phyloP scores from a whole-genome alignment of 2,888 invertebrate species.

The Anorthoa munda region DNA sequence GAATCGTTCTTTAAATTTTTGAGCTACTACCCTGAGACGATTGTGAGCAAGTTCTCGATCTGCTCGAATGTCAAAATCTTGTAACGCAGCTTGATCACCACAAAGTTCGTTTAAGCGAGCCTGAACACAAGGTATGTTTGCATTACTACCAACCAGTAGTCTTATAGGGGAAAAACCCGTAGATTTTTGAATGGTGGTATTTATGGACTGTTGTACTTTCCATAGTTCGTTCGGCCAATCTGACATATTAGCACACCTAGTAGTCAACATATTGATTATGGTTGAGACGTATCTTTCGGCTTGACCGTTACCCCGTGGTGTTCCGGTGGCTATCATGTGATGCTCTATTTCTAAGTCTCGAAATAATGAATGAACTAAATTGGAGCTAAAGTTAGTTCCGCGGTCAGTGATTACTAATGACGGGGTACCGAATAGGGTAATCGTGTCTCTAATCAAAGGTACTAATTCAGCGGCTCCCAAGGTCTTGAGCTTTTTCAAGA shows the following conservation, averaged over 20 bases:
- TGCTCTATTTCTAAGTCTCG: background rate
- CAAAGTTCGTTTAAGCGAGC: background rate
- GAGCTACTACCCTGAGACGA: no score
- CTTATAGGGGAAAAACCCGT: background rate
- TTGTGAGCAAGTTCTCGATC: no score
- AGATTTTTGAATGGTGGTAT: no score
- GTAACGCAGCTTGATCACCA: background rate
- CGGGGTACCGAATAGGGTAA: no score
- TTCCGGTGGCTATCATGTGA: slow-evolving; percentile 2
- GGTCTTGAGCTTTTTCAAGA: no score
- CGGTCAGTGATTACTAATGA: background rate
- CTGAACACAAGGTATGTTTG: background rate
- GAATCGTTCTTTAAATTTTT: no score
- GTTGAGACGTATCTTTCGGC: background rate
- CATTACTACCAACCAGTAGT: background rate
- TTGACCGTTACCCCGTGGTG: background rate
- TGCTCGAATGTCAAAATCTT: background rate
- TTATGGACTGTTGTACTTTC: background rate
- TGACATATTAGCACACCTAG: background rate
- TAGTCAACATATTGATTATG: background rate
- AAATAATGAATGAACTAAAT: background rate
- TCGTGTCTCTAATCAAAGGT: no score
- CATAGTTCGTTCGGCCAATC: background rate
- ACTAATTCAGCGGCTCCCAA: no score
- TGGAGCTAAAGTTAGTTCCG: background rate